Evolutionary conservation across 2,113 vertebrate species (phyloP).

Genomic region (Columba janthina): DNA sequence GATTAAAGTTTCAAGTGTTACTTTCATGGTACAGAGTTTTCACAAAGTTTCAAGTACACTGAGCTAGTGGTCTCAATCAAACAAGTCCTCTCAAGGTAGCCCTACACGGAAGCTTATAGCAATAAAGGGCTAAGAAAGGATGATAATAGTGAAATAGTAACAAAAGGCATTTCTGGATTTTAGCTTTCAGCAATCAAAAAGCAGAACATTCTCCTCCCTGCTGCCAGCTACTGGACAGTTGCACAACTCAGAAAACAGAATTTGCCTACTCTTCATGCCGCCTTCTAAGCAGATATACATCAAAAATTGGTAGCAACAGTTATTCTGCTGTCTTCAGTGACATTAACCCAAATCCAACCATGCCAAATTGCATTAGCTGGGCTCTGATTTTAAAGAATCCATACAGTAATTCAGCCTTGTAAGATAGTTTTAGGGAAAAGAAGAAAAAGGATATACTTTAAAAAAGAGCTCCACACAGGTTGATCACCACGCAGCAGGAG

Average conservation of each 20-base stretch:
- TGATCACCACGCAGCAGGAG: not conserved
- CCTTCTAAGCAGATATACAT: not conserved
- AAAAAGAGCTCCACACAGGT: not conserved
- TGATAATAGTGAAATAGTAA: not conserved
- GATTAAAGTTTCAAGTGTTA: not conserved
- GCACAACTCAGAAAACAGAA: not conserved
- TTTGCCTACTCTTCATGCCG: not conserved
- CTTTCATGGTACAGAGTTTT: not conserved
- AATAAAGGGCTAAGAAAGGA: not conserved
- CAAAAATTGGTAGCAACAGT: not conserved
- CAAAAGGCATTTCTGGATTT: not conserved
- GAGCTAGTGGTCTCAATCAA: not conserved
- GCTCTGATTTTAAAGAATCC: not conserved
- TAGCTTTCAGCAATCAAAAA: not conserved
- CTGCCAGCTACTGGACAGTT: not conserved
- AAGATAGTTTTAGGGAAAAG: not conserved
- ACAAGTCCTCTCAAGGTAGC: not conserved
- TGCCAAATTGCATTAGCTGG: not conserved
- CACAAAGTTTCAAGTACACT: not conserved
- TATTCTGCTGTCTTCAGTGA: not conserved
- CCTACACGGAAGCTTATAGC: not conserved
- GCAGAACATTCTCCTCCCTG: not conserved
- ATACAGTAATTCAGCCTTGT: not conserved
- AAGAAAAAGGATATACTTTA: not conserved
- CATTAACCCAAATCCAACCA: not conserved